Evolutionary conservation across 2,113 vertebrate species (phyloP).

Genomic region (Ameiurus melas): DNA sequence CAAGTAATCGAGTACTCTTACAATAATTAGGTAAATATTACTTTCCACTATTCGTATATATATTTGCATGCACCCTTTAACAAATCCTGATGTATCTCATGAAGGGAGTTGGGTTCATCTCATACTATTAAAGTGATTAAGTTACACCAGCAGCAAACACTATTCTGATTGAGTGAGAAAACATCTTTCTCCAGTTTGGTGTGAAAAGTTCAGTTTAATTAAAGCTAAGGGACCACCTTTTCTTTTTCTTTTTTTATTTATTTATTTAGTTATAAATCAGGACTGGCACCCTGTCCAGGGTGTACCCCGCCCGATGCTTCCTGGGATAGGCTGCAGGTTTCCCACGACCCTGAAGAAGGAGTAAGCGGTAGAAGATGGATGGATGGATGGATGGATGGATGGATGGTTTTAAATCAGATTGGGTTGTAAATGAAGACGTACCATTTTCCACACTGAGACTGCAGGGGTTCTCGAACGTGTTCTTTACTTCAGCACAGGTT

Average conservation of each 20-base stretch:
- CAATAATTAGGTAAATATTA: background rate
- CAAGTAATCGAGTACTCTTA: background rate
- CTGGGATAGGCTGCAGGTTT: no score
- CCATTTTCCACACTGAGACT: constrained; percentile 70
- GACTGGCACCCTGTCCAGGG: no score
- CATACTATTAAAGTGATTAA: background rate
- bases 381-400: no score
- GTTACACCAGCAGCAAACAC: background rate
- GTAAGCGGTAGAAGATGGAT: no score
- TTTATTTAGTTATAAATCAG: no score
- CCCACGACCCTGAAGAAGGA: no score
- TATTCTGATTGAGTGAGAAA: background rate
- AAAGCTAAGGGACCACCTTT: background rate
- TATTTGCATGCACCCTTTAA: background rate
- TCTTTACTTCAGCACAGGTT: constrained; percentile 62
- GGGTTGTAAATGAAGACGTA: constrained; percentile 32
- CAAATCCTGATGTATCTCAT: background rate
- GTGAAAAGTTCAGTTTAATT: background rate
- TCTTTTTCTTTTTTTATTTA: background rate
- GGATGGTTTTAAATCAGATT: background rate
- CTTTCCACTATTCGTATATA: background rate
- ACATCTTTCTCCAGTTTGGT: background rate
- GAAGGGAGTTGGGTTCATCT: background rate
- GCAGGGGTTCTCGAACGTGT: constrained; percentile 66
- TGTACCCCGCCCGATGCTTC: no score